A percentile compares a stretch with the other conserved stretches of the same genome.
Evolutionary conservation across 2,113 vertebrate genomes (phyloP).

Genomic region (Platysteira castanea): DNA sequence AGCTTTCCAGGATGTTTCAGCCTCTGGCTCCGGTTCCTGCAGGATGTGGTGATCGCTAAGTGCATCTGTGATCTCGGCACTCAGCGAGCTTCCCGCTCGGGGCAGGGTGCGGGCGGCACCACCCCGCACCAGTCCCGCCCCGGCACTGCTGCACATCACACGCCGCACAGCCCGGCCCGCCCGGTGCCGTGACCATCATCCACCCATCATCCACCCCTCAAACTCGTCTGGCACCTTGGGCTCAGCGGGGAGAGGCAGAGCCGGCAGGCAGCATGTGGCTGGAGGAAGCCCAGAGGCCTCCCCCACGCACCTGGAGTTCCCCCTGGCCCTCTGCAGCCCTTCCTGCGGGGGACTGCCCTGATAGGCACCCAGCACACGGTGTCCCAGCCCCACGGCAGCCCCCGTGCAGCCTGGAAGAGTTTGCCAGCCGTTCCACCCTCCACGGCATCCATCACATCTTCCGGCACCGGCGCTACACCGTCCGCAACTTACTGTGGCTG

Average conservation of each 20-base stretch:
- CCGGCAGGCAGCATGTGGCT: background rate
- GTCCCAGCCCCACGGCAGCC: background rate
- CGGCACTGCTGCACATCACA: background rate
- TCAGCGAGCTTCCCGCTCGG: background rate
- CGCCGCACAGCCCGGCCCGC: background rate
- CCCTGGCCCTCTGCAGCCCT: background rate
- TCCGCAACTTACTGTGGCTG: conserved; percentile 54
- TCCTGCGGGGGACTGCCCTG: background rate
- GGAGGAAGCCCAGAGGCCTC: background rate
- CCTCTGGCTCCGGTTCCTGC: background rate
- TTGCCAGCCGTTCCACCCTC: conserved; percentile 48
- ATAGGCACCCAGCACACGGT: rapidly evolving
- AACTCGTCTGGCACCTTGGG: background rate
- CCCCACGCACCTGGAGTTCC: background rate
- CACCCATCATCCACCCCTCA: rapidly evolving
- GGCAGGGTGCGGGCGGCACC: background rate
- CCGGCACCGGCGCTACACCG: background rate
- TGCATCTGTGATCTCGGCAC: background rate
- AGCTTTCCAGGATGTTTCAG: conserved; percentile 4
- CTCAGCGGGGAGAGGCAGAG: background rate
- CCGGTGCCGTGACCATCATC: background rate
- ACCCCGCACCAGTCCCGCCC: background rate
- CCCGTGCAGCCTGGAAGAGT: conserved; percentile 26
- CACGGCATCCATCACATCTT: conserved; percentile 66
- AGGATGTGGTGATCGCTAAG: conserved; percentile 31